Evolutionary conservation across 2,113 vertebrate species (phyloP).

Genomic region (Ophiodon elongatus): DNA sequence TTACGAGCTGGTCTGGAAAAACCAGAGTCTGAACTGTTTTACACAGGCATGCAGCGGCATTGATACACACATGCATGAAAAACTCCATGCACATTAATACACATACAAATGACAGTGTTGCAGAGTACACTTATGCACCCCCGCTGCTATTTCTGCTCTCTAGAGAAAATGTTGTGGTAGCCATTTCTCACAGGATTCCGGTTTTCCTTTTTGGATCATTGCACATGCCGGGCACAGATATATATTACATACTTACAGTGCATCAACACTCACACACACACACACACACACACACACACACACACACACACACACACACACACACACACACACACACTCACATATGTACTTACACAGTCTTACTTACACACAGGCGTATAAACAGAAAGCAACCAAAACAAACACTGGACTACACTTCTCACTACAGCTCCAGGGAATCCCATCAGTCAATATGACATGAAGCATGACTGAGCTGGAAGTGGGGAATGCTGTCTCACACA

Average conservation of each 20-base stretch:
- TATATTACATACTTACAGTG: slow-evolving; percentile 41
- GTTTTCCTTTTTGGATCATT: slow-evolving; percentile 55
- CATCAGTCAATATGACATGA: slow-evolving; percentile 81
- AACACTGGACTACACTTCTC: slow-evolving; percentile 75
- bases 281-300: neutral
- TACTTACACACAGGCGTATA: slow-evolving; percentile 57
- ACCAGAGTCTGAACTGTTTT: slow-evolving; percentile 78
- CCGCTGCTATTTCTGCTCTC: slow-evolving; percentile 46
- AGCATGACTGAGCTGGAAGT: slow-evolving; percentile 80
- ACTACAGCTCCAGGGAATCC: slow-evolving; percentile 76
- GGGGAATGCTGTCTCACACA: slow-evolving; percentile 73
- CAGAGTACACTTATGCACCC: slow-evolving; percentile 28
- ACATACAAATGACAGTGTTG: slow-evolving; percentile 57
- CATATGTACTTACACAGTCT: slow-evolving; percentile 23
- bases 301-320: slow-evolving; percentile 25
- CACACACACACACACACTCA: slow-evolving; percentile 31
- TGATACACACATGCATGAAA: slow-evolving; percentile 61
- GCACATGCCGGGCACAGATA: slow-evolving; percentile 37
- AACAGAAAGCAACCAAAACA: slow-evolving; percentile 76
- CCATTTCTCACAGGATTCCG: slow-evolving; percentile 54
- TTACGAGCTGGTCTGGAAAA: slow-evolving; percentile 84
- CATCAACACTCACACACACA: neutral
- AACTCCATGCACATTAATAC: slow-evolving; percentile 37
- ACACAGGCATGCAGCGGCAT: slow-evolving; percentile 72
- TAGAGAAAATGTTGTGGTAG: slow-evolving; percentile 31